These are phyloP conservation scores for Kuschelorhynchus macadamiae DNA, from an alignment of 2,888 invertebrate species.

Conservation along the genomic window DNA sequence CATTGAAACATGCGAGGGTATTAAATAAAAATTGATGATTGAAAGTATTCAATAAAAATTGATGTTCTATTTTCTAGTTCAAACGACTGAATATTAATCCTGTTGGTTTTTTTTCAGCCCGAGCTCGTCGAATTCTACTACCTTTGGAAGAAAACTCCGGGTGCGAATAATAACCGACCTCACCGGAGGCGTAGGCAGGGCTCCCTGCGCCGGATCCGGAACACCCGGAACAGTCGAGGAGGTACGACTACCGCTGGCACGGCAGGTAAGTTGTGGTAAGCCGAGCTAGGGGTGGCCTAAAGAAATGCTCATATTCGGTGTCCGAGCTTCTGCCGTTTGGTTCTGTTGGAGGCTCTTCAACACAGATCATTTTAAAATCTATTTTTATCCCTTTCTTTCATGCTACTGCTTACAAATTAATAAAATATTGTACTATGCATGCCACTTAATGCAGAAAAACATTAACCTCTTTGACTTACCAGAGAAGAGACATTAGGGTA, in stretches of 20 bases:
- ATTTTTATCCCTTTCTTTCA: too few relatives aligned
- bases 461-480: too few relatives aligned
- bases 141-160: conserved; percentile 99
- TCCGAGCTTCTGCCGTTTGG: neutral
- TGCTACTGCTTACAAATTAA: too few relatives aligned
- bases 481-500: too few relatives aligned
- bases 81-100: too few relatives aligned
- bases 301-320: conserved; percentile 51
- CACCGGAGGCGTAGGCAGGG: conserved; percentile 91
- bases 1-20: too few relatives aligned
- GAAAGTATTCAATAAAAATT: too few relatives aligned
- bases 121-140: conserved; percentile 99
- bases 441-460: too few relatives aligned
- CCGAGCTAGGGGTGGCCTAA: conserved; percentile 56
- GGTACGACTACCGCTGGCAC: conserved; percentile 73
- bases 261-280: conserved; percentile 59
- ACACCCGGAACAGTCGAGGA: conserved; percentile 89
- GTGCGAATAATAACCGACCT: conserved; percentile 96
- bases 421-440: too few relatives aligned
- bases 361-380: too few relatives aligned
- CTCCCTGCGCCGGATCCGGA: conserved; percentile 88
- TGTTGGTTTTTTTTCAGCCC: conserved; percentile 77
- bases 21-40: too few relatives aligned
- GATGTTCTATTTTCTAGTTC: too few relatives aligned
- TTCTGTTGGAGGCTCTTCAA: neutral